phyloP scores from a whole-genome alignment of 2,797 vertebrate species.

The Melanotaenia parkinsoni region DNA sequence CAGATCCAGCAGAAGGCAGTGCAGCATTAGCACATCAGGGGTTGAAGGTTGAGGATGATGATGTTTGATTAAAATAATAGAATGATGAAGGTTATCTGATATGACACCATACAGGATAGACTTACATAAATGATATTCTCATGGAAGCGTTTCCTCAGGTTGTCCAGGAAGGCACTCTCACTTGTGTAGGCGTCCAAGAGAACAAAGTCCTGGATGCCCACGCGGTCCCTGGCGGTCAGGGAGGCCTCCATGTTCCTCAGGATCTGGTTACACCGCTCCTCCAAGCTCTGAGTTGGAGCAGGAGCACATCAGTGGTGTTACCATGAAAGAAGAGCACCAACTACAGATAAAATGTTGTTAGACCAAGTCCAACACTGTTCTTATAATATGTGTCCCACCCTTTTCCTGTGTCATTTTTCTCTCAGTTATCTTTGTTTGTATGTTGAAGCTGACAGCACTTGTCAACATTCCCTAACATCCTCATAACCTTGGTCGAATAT shows the following conservation, averaged over 20 bases:
- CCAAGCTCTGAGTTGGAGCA: slow-evolving; percentile 78
- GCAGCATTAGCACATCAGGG: slow-evolving; percentile 26
- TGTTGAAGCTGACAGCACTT: neutral
- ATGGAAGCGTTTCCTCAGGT: slow-evolving; percentile 92
- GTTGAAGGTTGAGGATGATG: slow-evolving; percentile 42
- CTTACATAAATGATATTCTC: slow-evolving; percentile 97
- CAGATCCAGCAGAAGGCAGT: slow-evolving; percentile 51
- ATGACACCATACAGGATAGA: slow-evolving; percentile 39
- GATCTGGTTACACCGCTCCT: slow-evolving; percentile 83
- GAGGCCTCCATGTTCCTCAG: slow-evolving; percentile 90
- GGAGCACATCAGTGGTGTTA: slow-evolving; percentile 21
- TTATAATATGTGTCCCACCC: neutral
- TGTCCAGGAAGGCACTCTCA: slow-evolving; percentile 92
- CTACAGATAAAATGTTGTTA: slow-evolving; percentile 14
- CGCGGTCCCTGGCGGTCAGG: slow-evolving; percentile 91
- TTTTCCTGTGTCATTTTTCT: slow-evolving; percentile 2
- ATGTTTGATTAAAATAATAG: slow-evolving; percentile 49
- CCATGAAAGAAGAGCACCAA: neutral
- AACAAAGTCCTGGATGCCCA: slow-evolving; percentile 97
- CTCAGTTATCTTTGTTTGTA: slow-evolving; percentile 2
- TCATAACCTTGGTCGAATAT: slow-evolving; percentile 25
- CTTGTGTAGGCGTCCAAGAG: slow-evolving; percentile 93
- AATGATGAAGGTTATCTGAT: slow-evolving; percentile 9
- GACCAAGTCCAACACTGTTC: neutral
- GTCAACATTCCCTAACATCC: slow-evolving; percentile 26